Evolutionary conservation across 2,797 vertebrate genomes (phyloP), one percentile per base, ranked within the genome.

Genomic region (Scyliorhinus canicula): DNA sequence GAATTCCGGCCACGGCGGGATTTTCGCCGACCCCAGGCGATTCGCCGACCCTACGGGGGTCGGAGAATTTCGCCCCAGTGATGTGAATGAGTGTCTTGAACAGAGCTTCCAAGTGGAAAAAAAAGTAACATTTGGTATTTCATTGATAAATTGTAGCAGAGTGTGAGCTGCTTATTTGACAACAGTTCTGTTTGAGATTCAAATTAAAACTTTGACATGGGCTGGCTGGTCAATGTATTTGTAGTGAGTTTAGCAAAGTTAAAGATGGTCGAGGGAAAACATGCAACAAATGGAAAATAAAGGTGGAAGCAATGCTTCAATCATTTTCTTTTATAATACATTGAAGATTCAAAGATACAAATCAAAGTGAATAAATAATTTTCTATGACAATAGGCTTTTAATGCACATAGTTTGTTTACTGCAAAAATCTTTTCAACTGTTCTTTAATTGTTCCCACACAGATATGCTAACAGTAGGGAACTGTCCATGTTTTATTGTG

Each of bases 311-410:
- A 55, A 74, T 94, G 7, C 19, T 94, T 71, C 47, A n/a, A 93
- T 94, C 47, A 52, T 94, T 94, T 93, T 14, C 71, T 93, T 93
- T 94, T 71, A 94, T 94, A 74, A 52, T 71, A 94, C 93, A 94
- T 71, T 94, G 47, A 67, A 71, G 31, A 74, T 94, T 74, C 65
- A 94, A 94, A 94, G 31, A 74, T 94, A 94, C 65, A 94, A 94
- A 94, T 94, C 67, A 52, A 94, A 71, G 67, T 94, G 93, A 94
- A 94, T 74, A 94, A 94, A 52, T 94, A 94, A 55, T 28, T 74
- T 94, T 74, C 67, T 71, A 55, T 74, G 47, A 55, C 93, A 94
- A 94, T 55, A 71, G 67, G 44, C 67, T 94, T 94, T 93, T 52
- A 21, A 35, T 52, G 67, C 93, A 35, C 47, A 67, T 44, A 69